These are phyloP conservation scores for Drosophila borealis DNA, from an alignment of 2,888 invertebrate genomes.

Conservation along the genomic window DNA sequence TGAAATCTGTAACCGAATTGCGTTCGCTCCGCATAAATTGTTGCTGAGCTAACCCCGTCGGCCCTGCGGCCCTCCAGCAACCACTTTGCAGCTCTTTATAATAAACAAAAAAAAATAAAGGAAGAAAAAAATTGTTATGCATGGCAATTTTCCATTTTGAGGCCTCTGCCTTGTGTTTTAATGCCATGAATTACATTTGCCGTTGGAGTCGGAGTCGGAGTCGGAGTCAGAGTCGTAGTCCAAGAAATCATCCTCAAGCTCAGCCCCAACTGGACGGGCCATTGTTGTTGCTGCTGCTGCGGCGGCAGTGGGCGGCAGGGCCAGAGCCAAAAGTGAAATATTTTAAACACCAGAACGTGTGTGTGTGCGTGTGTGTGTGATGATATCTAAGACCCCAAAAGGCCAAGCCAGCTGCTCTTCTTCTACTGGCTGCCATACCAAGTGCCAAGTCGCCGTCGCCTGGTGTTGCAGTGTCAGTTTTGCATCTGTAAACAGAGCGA, in stretches of 20 bases:
- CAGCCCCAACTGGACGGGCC: conserved; percentile 30
- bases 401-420: conserved; percentile 20
- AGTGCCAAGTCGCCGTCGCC: conserved; percentile 44
- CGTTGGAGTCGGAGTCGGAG: conserved; percentile 16
- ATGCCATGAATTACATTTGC: conserved; percentile 74
- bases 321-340: conserved; percentile 79
- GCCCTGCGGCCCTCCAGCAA: conserved; percentile 33
- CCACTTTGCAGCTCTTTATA: conserved; percentile 71
- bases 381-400: conserved; percentile 51
- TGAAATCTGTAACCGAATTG: conserved; percentile 62
- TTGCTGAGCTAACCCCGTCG: conserved; percentile 19
- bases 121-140: conserved; percentile 75
- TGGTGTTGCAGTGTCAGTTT: conserved; percentile 71
- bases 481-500: conserved; percentile 73
- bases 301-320: conserved; percentile 52
- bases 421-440: conserved; percentile 22
- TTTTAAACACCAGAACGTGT: conserved; percentile 70
- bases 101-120: conserved; percentile 46
- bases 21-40: conserved; percentile 74
- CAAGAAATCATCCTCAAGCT: conserved; percentile 24
- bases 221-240: conserved; percentile 19
- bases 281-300: conserved; percentile 49
- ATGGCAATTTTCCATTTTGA: conserved; percentile 82
- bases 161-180: conserved; percentile 70
- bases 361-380: conserved; percentile 28